Evolutionary conservation across 1,140 invertebrate species (phyloP).

Genomic region (Drosophila prosaltans): DNA sequence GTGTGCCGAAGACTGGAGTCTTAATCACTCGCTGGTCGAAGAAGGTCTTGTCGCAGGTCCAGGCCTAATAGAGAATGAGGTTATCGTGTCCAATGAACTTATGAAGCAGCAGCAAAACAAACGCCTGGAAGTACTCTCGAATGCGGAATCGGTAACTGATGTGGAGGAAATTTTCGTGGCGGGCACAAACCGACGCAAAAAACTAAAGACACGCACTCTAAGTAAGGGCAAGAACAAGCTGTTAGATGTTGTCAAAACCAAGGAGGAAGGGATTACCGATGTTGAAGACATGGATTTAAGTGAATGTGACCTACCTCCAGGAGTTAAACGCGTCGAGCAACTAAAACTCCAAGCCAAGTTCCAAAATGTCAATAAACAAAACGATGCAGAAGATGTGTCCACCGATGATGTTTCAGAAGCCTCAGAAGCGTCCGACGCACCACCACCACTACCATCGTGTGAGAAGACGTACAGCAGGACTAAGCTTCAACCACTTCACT

Average conservation of each 20-base stretch:
- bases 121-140: slow-evolving; percentile 62
- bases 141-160: slow-evolving; percentile 83
- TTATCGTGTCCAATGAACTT: slow-evolving; percentile 73
- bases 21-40: slow-evolving; percentile 49
- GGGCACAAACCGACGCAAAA: slow-evolving; percentile 74
- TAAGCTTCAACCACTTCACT: slow-evolving; percentile 51
- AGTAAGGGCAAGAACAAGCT: slow-evolving; percentile 73
- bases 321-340: slow-evolving; percentile 65
- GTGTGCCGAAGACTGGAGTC: slow-evolving; percentile 79
- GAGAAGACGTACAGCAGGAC: slow-evolving; percentile 30
- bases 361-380: slow-evolving; percentile 33
- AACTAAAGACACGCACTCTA: slow-evolving; percentile 68
- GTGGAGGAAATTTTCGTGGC: slow-evolving; percentile 84
- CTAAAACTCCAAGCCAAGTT: slow-evolving; percentile 53
- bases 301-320: slow-evolving; percentile 76
- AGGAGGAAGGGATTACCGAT: slow-evolving; percentile 83
- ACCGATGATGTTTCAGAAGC: slow-evolving; percentile 66
- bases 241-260: slow-evolving; percentile 53
- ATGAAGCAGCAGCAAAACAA: slow-evolving; percentile 69
- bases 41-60: slow-evolving; percentile 38
- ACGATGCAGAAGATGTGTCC: slow-evolving; percentile 70
- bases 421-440: slow-evolving; percentile 52
- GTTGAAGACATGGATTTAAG: slow-evolving; percentile 84
- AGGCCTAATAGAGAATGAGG: slow-evolving; percentile 65
- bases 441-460: slow-evolving; percentile 18